Evolutionary conservation across 2,113 vertebrate genomes (phyloP), one percentile per base, ranked within the genome.

Genomic region (Rhinolophus ferrumequinum): DNA sequence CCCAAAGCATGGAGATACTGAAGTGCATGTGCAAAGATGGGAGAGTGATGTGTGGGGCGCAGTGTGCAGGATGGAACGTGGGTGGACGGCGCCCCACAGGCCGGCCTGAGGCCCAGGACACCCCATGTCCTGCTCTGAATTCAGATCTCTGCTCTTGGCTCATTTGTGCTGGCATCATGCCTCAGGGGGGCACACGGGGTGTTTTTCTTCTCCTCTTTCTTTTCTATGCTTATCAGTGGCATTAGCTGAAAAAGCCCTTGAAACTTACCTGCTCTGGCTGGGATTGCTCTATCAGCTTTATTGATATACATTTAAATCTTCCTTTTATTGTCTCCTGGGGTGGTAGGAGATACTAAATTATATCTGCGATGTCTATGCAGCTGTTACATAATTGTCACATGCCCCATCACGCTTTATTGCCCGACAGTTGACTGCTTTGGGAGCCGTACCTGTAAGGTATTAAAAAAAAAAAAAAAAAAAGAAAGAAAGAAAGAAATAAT

Each of bases 381-480:
- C 70, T 96, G n/a, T 92, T 96, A 52, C 70, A 28, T 92, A 80
- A 96, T 89, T 92, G 90, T 79, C 80, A 28, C 81, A 92, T 9
- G 73, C 0, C 0, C 76, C 91, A 88, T 82, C 90, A 50, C 21
- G 2, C 87, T 95, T 64, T 93, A 92, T 50, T 64, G 52, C 52
- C 90, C 84, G 41, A 79, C 84, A 16, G 28, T 62, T 21, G 96
- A 73, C 52, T 69, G 47, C 92, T 93, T n/a, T 62, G 64, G 21
- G 38, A 97, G 85, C 95, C 73, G 84, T 92, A 69, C 47, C 47
- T 95, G 16, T 62, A 38, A 73, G 79, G 88, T 81, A 14, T 88
- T 70, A 79, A 88, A 85, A 50, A 44, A 44, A 38, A 30, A 41
- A 41, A 41, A 41, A n/a, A n/a, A n/a, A n/a, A n/a, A n/a, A n/a